These are phyloP conservation scores for Chamaea fasciata DNA, from an alignment of 2,113 vertebrate species.

Conservation along the genomic window DNA sequence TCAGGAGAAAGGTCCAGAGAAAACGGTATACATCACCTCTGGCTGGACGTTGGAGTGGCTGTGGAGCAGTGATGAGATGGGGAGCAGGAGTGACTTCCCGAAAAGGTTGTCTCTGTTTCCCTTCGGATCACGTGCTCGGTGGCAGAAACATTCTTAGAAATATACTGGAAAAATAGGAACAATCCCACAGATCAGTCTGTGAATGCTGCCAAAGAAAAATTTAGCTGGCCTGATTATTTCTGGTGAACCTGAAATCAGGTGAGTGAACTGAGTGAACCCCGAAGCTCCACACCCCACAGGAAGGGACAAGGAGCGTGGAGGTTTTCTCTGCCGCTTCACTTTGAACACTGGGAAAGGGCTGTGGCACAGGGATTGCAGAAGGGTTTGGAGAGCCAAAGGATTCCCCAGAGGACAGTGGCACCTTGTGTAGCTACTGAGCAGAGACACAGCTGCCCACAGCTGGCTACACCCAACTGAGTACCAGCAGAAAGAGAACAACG, in stretches of 20 bases:
- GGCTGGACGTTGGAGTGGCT: slow-evolving; percentile 90
- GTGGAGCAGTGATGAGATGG: slow-evolving; percentile 95
- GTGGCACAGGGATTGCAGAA: not conserved
- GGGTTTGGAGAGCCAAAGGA: not conserved
- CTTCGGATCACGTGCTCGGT: slow-evolving; percentile 91
- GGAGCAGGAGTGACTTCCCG: slow-evolving; percentile 91
- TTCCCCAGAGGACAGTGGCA: not conserved
- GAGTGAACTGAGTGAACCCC: not conserved
- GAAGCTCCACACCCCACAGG: accelerated
- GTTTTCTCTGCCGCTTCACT: not conserved
- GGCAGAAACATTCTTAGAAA: slow-evolving; percentile 92
- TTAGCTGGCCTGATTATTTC: not conserved
- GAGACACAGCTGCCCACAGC: not conserved
- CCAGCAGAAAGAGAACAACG: not conserved
- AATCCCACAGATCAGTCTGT: not conserved
- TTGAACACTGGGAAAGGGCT: not conserved
- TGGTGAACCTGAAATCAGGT: not conserved
- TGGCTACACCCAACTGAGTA: not conserved
- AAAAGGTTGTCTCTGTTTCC: slow-evolving; percentile 88
- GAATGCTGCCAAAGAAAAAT: not conserved
- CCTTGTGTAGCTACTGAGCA: not conserved
- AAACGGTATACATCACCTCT: slow-evolving; percentile 74
- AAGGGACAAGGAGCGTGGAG: not conserved
- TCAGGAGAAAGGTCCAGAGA: not conserved
- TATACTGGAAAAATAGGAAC: slow-evolving; percentile 79